Base-by-base conservation (phyloP, 64 coral and sea anemone species). In the Stylophora pistillata region DNA sequence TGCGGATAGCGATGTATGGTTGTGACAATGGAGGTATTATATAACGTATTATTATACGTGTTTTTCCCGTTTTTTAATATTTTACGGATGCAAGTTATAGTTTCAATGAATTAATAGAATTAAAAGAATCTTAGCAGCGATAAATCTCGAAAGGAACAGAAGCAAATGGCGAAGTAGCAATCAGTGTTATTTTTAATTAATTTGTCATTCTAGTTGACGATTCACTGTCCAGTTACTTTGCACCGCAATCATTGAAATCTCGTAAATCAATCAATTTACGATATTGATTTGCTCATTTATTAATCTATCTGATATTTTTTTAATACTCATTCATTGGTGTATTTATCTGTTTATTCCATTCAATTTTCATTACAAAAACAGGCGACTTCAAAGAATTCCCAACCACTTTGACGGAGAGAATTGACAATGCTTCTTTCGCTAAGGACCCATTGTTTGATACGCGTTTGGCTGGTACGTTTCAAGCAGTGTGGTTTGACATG, bases 1-100 rank as follows among this genome's bases (percentile, higher is more conserved):
- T 78, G 75, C 47, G 75, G 5, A 0, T 78, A 28, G 75, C 75
- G 55, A 4, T 78, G 75, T 78, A 56, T 20, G 75, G 75, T 13
- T 78, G 75, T 56, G 75, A 78, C 52, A 78, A n/a, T 13, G 75
- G 53, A 78, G 52, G 75, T 78, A 78, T 25, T 7, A n/a, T 47
- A 47, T 47, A 47, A 47, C 21, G 16, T 64, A 60, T 60, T 60
- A 21, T 16, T 63, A 16, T 63, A 5, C 60, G 60, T 5, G 21
- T 23, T 63, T 63, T 63, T 20, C 13, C 10, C 15, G 15, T 63
- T 17, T 23, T 23, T 6, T 17, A 63, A 4, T 4, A 47, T 47
- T 47, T 47, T 47, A 47, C 37, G 7, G 37, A 47, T 47, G 37
- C 37, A 47, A 4, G 37, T 47, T 47, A 4, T 47, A 47, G 37